phyloP scores from a whole-genome alignment of 2,888 invertebrate genomes.

The Hydroisotoma schaefferi region DNA sequence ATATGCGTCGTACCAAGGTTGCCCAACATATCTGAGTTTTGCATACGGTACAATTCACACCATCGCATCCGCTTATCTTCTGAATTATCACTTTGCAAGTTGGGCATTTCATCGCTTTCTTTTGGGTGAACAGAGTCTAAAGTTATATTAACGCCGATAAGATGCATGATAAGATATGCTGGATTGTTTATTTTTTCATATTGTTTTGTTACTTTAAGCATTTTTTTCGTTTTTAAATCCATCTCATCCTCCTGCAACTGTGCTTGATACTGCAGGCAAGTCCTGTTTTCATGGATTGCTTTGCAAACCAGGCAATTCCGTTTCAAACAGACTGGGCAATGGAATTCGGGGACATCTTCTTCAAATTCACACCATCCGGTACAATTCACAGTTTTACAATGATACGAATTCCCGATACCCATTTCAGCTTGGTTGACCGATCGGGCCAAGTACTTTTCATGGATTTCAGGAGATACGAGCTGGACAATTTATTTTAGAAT shows the following conservation, averaged over 20 bases:
- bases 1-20: slow-evolving; percentile 70
- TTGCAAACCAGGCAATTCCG: slow-evolving; percentile 62
- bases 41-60: slow-evolving; percentile 85
- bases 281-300: slow-evolving; percentile 27
- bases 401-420: slow-evolving; percentile 70
- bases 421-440: slow-evolving; percentile 78
- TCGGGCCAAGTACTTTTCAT: slow-evolving; percentile 74
- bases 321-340: slow-evolving; percentile 75
- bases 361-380: slow-evolving; percentile 86
- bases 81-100: slow-evolving; percentile 76
- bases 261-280: neutral
- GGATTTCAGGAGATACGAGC: slow-evolving; percentile 68
- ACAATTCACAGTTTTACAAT: slow-evolving; percentile 86
- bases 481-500: too few species aligned
- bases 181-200: too few species aligned
- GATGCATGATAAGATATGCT: too few species aligned
- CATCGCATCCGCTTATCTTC: slow-evolving; percentile 91
- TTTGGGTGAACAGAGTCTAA: slow-evolving; percentile 66
- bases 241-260: neutral
- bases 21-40: slow-evolving; percentile 93
- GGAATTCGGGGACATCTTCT: slow-evolving; percentile 76
- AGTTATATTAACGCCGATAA: too few species aligned
- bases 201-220: neutral
- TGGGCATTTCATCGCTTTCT: slow-evolving; percentile 82
- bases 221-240: neutral